Base-by-base conservation (phyloP, 2,113 vertebrate species). In the Hyperoodon ampullatus region DNA sequence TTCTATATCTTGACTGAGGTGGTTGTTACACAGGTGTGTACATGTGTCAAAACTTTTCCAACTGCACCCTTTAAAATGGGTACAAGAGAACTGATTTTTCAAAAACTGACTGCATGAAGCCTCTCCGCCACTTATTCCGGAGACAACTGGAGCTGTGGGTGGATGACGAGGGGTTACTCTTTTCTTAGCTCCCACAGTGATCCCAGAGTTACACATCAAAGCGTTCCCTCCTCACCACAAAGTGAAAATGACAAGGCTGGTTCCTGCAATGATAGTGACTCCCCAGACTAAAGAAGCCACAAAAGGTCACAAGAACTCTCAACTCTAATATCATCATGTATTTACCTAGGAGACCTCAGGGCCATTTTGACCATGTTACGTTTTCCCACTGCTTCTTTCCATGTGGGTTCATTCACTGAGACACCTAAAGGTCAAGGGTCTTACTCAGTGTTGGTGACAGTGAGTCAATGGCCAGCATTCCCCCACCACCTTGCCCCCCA, bases 401-500 rank as follows among this genome's bases (percentile, higher is more conserved):
- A 97, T 97, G 91, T 94, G 93, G 90, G 94, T 97, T 97, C 92
- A 98, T 97, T 96, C 93, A 97, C 94, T 91, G 97, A 97, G 96
- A 95, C 97, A 94, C 58, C 0, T 44, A 98, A 99, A 98, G 96
- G 98, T 98, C 98, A 98, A 75, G 97, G 96, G 85, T 96, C 98
- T 98, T 95, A 97, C 68, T 98, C 97, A 97, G 94, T 97, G 94
- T 58, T 93, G 95, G 97, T 96, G 65, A 96, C 66, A 92, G 63
- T 98, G 98, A 98, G 97, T 98, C 98, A 98, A 97, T 88, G 94
- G 55, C 80, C 61, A 24, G 89, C 96, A 97, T 93, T 77, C 72
- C 26, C 23, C 28, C 13, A 15, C 8, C 4, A 28, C 3, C 13
- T 63, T 26, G 61, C 66, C 16, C 30, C 30, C 10, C 4, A 12